Conservation (phyloP, 2,888 invertebrate species). For the Aporophyla lueneburgensis region DNA sequence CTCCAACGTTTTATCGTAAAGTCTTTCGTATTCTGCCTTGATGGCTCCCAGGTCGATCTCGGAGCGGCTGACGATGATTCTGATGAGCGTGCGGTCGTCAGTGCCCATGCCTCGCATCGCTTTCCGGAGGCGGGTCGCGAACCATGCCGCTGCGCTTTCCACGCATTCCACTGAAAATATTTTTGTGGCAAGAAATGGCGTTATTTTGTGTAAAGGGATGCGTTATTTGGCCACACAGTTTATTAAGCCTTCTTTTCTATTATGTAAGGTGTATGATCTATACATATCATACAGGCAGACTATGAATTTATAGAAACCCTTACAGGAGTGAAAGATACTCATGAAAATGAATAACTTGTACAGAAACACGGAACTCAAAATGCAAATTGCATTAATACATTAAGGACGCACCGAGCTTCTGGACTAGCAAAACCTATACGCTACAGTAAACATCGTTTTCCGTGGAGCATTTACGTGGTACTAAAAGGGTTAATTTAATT, state of each 20-base stretch:
- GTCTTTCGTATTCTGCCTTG: slow-evolving; percentile 93
- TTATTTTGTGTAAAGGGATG: slow-evolving; percentile 2
- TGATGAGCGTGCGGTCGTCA: slow-evolving; percentile 93
- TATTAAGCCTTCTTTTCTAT: background rate
- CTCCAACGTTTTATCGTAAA: slow-evolving; percentile 93
- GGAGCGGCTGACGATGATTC: slow-evolving; percentile 93
- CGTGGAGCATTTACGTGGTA: no score
- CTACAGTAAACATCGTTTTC: no score
- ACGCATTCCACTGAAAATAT: slow-evolving; percentile 92
- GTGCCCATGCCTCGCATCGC: slow-evolving; percentile 94
- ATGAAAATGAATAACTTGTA: no score
- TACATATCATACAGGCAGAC: no score
- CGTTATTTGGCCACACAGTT: slow-evolving; percentile 2
- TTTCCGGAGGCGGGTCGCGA: slow-evolving; percentile 92
- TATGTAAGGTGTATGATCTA: no score
- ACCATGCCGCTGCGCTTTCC: slow-evolving; percentile 92
- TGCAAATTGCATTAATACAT: no score
- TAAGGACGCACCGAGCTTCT: no score
- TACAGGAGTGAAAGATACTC: no score
- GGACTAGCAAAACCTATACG: no score
- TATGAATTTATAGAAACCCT: no score
- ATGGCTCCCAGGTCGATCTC: slow-evolving; percentile 93
- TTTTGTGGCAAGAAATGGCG: slow-evolving; percentile 15
- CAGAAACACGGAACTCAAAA: no score
- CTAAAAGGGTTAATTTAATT: no score